Base-by-base conservation (phyloP, 2,888 invertebrate species). In the Hirtodrosophila histrioides region DNA sequence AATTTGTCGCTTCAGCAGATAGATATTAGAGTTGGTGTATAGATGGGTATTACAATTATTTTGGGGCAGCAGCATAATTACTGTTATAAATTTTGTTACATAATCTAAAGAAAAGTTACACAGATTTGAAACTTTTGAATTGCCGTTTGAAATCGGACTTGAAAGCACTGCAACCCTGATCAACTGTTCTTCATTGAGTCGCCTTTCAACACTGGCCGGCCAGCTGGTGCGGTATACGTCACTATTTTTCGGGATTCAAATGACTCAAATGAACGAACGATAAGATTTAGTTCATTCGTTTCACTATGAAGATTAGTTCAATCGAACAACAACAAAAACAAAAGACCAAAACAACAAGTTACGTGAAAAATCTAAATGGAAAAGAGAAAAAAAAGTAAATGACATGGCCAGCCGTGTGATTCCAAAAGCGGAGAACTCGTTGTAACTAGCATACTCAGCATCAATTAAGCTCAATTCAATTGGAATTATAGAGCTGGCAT, bases 341-440 rank as follows among this genome's bases (percentile, higher is more conserved):
- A 71, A 68, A 81, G 56, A 69, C 77, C 75, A 79, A 57, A 62
- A 68, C 45, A 67, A 60, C 58, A 65, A 85, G 86, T 86, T 82
- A 86, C 86, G 86, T 86, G 80, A 79, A 83, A 45, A 44, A 73
- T 63, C 72, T 86, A 83, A 82, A 82, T 86, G 75, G 70, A 75
- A 76, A 74, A 67, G 57, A 58, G 61, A 64, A 67, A 78, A 70
- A 74, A 61, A 60, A 62, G 65, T 79, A 75, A 75, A 77, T 78
- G 65, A 68, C 61, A 67, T 77, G 63, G 63, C 56, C 66, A 65
- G 62, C 40, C 40, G 67, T 63, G 43, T 53, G 45, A 49, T 39
- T 44, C 54, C 53, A 63, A 67, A 73, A 67, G 40, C 61, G 60
- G 46, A 63, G 33, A 62, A 39, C 53, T 62, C 40, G 54, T 60